Evolutionary conservation across 2,113 vertebrate genomes (phyloP), one percentile per base, ranked within the genome.

Genomic region (Amblyopsis rosae): DNA sequence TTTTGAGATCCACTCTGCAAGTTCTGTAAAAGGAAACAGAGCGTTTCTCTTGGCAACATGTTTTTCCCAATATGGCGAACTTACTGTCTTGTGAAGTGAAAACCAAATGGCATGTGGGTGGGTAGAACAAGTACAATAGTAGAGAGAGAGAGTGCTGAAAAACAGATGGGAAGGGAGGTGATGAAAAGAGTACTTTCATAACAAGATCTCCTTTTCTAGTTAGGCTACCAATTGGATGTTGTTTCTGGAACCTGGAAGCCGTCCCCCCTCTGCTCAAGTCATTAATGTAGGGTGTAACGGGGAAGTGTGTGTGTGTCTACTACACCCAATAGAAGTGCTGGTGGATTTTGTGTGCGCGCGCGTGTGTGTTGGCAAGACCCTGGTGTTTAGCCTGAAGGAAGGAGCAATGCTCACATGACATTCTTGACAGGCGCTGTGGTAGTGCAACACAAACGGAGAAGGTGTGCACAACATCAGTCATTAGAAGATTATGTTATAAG

Each of bases 41-140:
- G 72, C 60, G 11, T 1, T 69, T 88, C 83, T 86, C 79, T 84
- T 87, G 86, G 86, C 82, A 87, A 70, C 79, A 73, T 45, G 0
- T 62, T 75, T 59, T 50, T 80, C 67, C 82, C 82, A 77, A 77
- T 85, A 83, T 85, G 83, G 82, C 81, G 74, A 85, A 82, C 72
- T 76, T 77, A 73, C 75, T 55, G 81, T 75, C 62, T 70, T 84
- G 79, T 83, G 87, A 84, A 88, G 86, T 65, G 67, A 16, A 57
- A 70, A 86, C 73, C 77, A 77, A 75, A 53, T 33, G 53, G 59
- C 67, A 55, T 85, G 70, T 69, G 41, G 59, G 63, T 70, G 51
- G 63, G 57, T 75, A 54, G 41, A 45, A 60, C 9, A 41, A 9
- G 53, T 55, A 13, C 41, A 16, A 48, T 33, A 47, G 57, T 60